Base-by-base conservation (phyloP, 2,888 invertebrate genomes). In the Crioceris asparagi region DNA sequence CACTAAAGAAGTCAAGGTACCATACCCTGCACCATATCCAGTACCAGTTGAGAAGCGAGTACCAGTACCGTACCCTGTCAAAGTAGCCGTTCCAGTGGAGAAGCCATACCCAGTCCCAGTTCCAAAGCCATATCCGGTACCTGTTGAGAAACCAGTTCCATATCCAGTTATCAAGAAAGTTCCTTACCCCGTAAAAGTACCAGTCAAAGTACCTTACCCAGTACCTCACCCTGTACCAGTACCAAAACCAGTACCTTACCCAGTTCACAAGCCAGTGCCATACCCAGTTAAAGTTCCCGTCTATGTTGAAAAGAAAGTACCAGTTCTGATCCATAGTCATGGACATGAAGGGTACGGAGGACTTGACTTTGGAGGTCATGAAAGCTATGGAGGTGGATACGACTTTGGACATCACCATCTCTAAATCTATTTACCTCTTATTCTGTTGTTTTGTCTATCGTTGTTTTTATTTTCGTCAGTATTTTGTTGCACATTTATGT, bases 111-210 rank as follows among this genome's bases (percentile, higher is more conserved):
- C 66, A 21, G 60, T 61, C 4, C 56, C 53, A 39, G 56, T 73
- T 1, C 68, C 68, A 1, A 67, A 70, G 16, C 71, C 72, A 1
- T 57, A 60, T 46, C 59, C 61, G 38, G 69, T 72, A 0, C 60
- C 67, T 1, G 69, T 72, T 1, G 70, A 71, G 41, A 64, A 71
- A 38, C 71, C 70, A 8, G 68, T 71, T 35, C 67, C 71, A 4
- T 66, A 67, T 32, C 72, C 68, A 1, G 70, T 73, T 1, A 63
- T 71, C 4, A 72, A 73, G 46, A 70, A 69, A 0, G 71, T 73
- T 3, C 72, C 60, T 18, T 56, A 57, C 36, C 68, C 69, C 11
- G 68, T 69, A 40, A 65, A 66, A 45, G 52, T 55, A 33, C 50
- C 50, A 23, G 64, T 67, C 11, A 72, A 74, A 43, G 67, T 72